Evolutionary conservation across 2,888 invertebrate species (phyloP), one percentile per base, ranked within the genome.

Genomic region (Agrochola macilenta): DNA sequence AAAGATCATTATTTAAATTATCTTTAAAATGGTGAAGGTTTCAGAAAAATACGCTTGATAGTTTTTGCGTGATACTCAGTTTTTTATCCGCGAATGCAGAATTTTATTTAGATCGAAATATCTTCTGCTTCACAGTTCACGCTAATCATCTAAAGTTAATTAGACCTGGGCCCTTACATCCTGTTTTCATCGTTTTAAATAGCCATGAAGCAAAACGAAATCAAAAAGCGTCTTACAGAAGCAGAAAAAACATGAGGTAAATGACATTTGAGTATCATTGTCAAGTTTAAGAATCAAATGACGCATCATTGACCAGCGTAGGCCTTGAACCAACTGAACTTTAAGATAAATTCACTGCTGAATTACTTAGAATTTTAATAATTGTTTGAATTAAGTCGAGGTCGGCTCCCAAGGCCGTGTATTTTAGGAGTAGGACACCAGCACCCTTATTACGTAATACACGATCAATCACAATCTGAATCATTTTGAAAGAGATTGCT

Each of bases 231-330:
- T 82, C 46, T 82, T 17, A 17, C 46, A 60, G 66, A 82, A 74
- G 5, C 1, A 14, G 1, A 76, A 82, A 79, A 79, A 79, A 82
- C n/a, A 8, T 30, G 60, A 77, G 79, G 79, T 79, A 57, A 79
- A 58, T 43, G 79, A 82, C 77, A 26, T 77, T 46, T 46, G 12
- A 4, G 12, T n/a, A 5, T 35, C 66, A 82, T 79, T 82, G 66
- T 76, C 82, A 35, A 74, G 54, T 49, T 35, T 12, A 14, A 54
- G 49, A 43, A 35, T n/a, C 14, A n/a, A 35, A 65, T 75, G 64
- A 46, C 58, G 65, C 23, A 35, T 35, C 11, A 58, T 30, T 54
- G 35, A 26, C 11, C 30, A n/a, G 14, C 3, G 20, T 2, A 17
- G 43, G 3, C 61, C 82, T 63, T 82, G 66, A 68, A 63, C 77